Conservation (phyloP, 2,888 invertebrate genomes). For the Incurvaria masculella region DNA sequence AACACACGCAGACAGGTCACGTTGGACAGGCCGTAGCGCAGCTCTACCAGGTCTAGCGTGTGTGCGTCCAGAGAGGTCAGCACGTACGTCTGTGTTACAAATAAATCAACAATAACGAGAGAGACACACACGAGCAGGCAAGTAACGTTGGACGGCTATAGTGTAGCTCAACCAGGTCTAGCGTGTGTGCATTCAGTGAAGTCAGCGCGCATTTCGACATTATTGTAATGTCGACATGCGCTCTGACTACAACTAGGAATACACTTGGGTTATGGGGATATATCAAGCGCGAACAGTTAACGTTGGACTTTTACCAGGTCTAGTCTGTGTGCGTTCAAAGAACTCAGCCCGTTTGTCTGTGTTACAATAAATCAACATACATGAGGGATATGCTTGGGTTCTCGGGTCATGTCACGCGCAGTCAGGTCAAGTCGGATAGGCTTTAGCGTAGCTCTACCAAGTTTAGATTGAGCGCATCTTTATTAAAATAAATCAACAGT, state of each 20-base stretch:
- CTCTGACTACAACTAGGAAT: too few relatives aligned
- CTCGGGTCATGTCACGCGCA: conserved; percentile 62
- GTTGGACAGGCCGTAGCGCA: conserved; percentile 61
- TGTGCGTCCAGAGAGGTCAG: conserved; percentile 60
- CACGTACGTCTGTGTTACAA: conserved; percentile 50
- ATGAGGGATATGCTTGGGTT: too few relatives aligned
- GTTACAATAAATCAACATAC: too few relatives aligned
- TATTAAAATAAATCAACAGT: too few relatives aligned
- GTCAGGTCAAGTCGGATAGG: conserved; percentile 66
- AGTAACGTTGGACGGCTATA: conserved; percentile 67
- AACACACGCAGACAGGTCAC: conserved; percentile 68
- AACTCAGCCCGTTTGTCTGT: too few relatives aligned
- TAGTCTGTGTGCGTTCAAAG: too few relatives aligned
- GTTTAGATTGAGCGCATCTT: conserved; percentile 67
- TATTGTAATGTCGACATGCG: too few relatives aligned
- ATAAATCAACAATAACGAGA: too few relatives aligned
- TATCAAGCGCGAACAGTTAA: too few relatives aligned
- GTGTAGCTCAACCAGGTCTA: conserved; percentile 60
- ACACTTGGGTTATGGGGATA: too few relatives aligned
- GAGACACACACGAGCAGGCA: too few relatives aligned
- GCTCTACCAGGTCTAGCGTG: conserved; percentile 61
- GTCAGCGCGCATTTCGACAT: conserved; percentile 45
- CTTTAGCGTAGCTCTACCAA: conserved; percentile 58
- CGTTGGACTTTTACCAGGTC: too few relatives aligned
- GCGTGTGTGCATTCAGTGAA: conserved; percentile 62